A percentile compares a stretch with the other conserved stretches of the same genome.
Conservation (phyloP, 2,113 vertebrate species). For the Odontesthes bonariensis region DNA sequence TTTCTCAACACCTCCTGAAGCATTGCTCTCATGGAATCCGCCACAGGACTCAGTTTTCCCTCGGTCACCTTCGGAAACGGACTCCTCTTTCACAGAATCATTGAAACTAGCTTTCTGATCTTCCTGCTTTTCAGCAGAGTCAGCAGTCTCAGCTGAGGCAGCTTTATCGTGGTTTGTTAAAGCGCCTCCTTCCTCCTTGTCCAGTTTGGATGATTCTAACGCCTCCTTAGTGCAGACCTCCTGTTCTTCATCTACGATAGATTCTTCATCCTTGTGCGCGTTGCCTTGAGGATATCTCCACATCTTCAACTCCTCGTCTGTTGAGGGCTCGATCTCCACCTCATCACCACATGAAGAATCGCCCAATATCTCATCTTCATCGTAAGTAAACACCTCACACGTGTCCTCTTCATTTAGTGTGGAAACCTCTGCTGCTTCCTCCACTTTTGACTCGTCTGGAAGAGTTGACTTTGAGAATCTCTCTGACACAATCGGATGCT, state of each 20-base stretch:
- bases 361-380: conserved; percentile 23
- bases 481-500: conserved; percentile 17
- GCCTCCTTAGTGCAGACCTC: neutral
- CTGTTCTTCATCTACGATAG: neutral
- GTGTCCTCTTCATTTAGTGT: neutral
- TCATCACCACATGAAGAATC: conserved; percentile 35
- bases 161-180: neutral
- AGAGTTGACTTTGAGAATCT: conserved; percentile 11
- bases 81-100: neutral
- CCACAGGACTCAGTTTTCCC: neutral
- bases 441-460: neutral
- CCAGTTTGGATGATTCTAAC: neutral
- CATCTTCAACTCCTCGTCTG: conserved; percentile 58
- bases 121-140: conserved; percentile 5
- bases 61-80: neutral
- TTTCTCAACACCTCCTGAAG: neutral
- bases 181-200: neutral
- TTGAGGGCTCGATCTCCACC: conserved; percentile 53
- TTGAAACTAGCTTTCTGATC: neutral
- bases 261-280: neutral
- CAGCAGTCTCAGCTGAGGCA: conserved; percentile 9
- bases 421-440: neutral
- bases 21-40: neutral
- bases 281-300: conserved; percentile 66
- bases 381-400: conserved; percentile 10